Evolutionary conservation across 2,888 invertebrate species (phyloP).

Genomic region (Bellardia bayeri): DNA sequence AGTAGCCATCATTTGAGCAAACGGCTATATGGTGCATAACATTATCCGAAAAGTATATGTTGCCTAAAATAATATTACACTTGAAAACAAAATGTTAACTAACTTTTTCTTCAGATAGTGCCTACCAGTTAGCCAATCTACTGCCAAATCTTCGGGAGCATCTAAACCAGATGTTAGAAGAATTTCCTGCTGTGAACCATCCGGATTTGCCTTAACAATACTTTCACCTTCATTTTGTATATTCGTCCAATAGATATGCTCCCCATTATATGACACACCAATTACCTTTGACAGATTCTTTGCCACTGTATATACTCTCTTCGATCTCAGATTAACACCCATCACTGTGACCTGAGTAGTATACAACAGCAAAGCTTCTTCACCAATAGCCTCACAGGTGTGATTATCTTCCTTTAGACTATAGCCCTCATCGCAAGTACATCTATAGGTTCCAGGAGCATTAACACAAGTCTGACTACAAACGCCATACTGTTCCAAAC

Average conservation of each 20-base stretch:
- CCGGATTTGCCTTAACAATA: slow-evolving; percentile 87
- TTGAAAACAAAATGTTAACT: not conserved
- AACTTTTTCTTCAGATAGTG: not conserved
- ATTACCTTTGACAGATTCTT: slow-evolving; percentile 85
- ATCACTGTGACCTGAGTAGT: slow-evolving; percentile 88
- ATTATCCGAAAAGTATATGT: slow-evolving; percentile 93
- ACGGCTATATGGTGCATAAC: slow-evolving; percentile 89
- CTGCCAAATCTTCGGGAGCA: slow-evolving; percentile 90
- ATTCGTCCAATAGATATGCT: slow-evolving; percentile 91
- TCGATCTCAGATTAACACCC: slow-evolving; percentile 86
- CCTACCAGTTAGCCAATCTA: slow-evolving; percentile 90
- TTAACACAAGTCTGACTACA: slow-evolving; percentile 90
- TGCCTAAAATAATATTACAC: slow-evolving; percentile 79
- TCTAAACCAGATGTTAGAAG: slow-evolving; percentile 88
- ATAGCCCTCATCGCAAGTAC: slow-evolving; percentile 88
- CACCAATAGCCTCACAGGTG: slow-evolving; percentile 86
- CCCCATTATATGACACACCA: slow-evolving; percentile 89
- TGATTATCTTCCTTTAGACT: slow-evolving; percentile 85
- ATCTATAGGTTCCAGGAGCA: slow-evolving; percentile 86
- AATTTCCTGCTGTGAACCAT: slow-evolving; percentile 87
- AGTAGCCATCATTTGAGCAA: slow-evolving; percentile 88
- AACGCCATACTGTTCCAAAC: slow-evolving; percentile 85
- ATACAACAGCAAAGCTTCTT: slow-evolving; percentile 89
- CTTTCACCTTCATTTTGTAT: slow-evolving; percentile 89
- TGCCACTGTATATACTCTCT: slow-evolving; percentile 84